phyloP scores from a whole-genome alignment of 2,113 vertebrate genomes.

The Psephotus haematonotus region DNA sequence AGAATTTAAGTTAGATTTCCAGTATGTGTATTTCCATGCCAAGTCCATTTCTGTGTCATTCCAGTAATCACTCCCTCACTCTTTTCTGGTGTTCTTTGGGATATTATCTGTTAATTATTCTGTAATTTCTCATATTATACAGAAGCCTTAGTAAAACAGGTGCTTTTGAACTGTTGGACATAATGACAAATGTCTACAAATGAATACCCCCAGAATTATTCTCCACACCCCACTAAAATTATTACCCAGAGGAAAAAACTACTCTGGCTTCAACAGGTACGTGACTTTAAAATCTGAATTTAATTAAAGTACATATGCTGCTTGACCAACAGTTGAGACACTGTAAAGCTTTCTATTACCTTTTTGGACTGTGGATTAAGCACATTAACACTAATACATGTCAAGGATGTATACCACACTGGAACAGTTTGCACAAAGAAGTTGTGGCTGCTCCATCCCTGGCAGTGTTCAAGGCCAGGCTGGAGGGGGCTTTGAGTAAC shows the following conservation, averaged over 20 bases:
- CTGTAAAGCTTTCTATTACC: neutral
- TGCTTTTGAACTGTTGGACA: neutral
- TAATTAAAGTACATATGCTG: neutral
- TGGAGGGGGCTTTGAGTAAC: neutral
- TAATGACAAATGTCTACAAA: neutral
- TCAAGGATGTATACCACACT: neutral
- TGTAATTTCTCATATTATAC: neutral
- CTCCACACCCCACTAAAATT: neutral
- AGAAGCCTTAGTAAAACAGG: neutral
- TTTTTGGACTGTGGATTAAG: neutral
- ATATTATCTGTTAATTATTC: neutral
- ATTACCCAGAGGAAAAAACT: neutral
- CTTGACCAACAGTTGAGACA: neutral
- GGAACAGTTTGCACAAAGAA: neutral
- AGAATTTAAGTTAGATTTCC: neutral
- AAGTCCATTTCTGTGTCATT: neutral
- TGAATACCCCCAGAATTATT: neutral
- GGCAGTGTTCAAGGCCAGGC: neutral
- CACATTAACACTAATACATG: neutral
- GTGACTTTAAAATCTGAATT: neutral
- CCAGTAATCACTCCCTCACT: neutral
- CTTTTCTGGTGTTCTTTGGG: neutral
- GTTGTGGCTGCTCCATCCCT: neutral
- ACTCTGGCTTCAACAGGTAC: neutral
- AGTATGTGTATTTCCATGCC: neutral